Conservation (phyloP, 2,888 invertebrate species). For the Pseudococcus viburni region DNA sequence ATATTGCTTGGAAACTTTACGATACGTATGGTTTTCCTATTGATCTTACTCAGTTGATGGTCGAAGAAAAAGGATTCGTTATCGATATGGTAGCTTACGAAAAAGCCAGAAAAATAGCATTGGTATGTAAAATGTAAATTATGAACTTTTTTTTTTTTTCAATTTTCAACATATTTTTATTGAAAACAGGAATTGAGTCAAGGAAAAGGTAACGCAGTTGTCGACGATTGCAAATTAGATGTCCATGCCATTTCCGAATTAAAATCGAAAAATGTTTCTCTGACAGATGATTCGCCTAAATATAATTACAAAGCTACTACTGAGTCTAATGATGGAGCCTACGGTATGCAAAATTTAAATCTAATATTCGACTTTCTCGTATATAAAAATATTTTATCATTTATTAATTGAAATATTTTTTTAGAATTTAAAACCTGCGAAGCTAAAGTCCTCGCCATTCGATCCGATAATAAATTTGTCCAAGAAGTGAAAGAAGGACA, state of each 20-base stretch:
- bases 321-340: constrained; percentile 79
- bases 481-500: constrained; percentile 85
- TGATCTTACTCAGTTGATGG: constrained; percentile 97
- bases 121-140: constrained; percentile 71
- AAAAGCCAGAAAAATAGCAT: constrained; percentile 90
- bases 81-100: constrained; percentile 95
- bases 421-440: constrained; percentile 64
- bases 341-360: constrained; percentile 72
- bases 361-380: not conserved
- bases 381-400: not conserved
- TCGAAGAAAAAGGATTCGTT: constrained; percentile 91
- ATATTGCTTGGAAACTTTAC: constrained; percentile 98
- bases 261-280: constrained; percentile 81
- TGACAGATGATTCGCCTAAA: constrained; percentile 93
- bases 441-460: constrained; percentile 83
- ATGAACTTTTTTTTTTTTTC: not conserved
- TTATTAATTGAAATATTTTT: not conserved
- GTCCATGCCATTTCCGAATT: constrained; percentile 95
- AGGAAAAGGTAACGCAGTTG: constrained; percentile 84
- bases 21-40: constrained; percentile 99
- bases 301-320: constrained; percentile 85
- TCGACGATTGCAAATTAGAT: constrained; percentile 90
- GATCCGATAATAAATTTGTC: constrained; percentile 87
- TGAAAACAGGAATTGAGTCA: constrained; percentile 81
- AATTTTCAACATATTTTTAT: not conserved